Conservation (phyloP, 2,797 vertebrate species). For the Squalus acanthias region DNA sequence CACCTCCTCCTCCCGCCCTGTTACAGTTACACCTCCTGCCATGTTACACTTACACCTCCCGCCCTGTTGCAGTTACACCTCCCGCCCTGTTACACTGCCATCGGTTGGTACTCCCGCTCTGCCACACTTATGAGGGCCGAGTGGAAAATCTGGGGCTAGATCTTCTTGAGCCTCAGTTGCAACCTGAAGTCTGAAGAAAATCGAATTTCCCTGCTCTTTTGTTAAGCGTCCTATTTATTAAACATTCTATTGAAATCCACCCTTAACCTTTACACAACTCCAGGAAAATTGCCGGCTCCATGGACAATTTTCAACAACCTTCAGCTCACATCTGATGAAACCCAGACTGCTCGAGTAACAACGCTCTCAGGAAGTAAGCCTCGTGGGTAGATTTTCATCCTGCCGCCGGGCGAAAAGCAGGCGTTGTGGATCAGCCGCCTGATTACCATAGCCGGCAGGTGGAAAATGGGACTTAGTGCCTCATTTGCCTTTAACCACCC, state of each 20-base stretch:
- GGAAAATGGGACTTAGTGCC: neutral
- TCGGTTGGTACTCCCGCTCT: neutral
- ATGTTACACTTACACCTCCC: neutral
- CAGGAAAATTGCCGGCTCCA: neutral
- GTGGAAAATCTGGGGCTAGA: neutral
- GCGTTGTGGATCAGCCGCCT: neutral
- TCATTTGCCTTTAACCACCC: neutral
- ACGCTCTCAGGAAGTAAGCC: neutral
- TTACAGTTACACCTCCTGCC: neutral
- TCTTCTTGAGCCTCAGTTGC: neutral
- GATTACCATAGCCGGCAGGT: neutral
- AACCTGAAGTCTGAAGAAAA: neutral
- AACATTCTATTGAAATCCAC: neutral
- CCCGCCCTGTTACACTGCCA: neutral
- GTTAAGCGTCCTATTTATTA: neutral
- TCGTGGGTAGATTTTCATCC: neutral
- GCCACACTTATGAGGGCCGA: too few species aligned
- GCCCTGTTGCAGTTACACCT: neutral
- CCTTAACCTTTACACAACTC: neutral
- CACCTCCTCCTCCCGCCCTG: neutral
- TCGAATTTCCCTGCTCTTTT: neutral
- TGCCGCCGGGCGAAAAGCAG: neutral
- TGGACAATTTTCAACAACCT: neutral
- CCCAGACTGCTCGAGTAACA: neutral
- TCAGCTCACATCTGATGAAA: neutral